Base-by-base conservation (phyloP, 92 coral and sea anemone species). In the Epizoanthus fatuus region DNA sequence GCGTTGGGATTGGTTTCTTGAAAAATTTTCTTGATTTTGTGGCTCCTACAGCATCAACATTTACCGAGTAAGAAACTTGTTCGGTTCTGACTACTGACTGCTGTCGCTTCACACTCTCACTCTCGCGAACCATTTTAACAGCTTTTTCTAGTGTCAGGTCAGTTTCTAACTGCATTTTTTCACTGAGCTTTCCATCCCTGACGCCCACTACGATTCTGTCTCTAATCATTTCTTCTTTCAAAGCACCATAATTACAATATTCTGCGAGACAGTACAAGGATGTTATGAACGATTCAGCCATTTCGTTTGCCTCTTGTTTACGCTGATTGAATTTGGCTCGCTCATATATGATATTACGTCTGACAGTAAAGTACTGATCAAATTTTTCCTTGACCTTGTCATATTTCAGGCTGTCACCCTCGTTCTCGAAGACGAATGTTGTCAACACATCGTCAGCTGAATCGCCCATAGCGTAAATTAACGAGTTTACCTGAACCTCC, bases 161-260 rank as follows among this genome's bases (percentile, higher is more conserved):
- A 39, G 85, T 35, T 37, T 86, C 86, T 52, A 78, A 22, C 68
- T 78, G 90, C 79, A 86, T n/a, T 55, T 79, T 86, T 52, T 79
- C 86, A 22, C 68, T 63, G 16, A 86, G 86, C 14, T 54, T 65
- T 49, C 65, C n/a, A 69, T 86, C 86, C 25, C 22, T 45, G 5
- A 79, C 67, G 20, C 90, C 90, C 12, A 86, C 79, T 3, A 86
- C 90, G 20, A 86, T 64, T 7, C 90, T 63, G 54, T 86, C 90
- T 37, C 90, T 57, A 54, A 86, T 86, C 78, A 79, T 64, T 56
- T 86, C 90, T 11, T 86, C 90, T 20, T 40, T 64, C 69, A 79
- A 44, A 57, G 64, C 69, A 25, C 86, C 90, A 86, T 40, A 86
- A 2, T 86, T 53, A 56, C 90, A 86, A 45, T 85, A 63, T 67